Conservation (phyloP, 2,797 vertebrate genomes). For the Cetoscarus ocellatus region DNA sequence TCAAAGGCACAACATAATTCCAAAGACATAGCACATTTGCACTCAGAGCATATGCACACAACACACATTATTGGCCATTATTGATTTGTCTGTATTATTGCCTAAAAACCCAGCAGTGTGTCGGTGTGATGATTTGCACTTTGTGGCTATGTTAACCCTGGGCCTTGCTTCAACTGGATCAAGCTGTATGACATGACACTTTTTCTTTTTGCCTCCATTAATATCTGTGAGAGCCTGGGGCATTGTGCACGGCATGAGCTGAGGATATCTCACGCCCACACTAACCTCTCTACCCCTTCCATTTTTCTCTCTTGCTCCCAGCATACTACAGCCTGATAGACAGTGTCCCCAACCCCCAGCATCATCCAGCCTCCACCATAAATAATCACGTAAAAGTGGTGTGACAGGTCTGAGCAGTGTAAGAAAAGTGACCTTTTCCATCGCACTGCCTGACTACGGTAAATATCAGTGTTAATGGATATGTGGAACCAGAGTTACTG, state of each 20-base stretch:
- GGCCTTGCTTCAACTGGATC: slow-evolving; percentile 24
- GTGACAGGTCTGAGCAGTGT: slow-evolving; percentile 56
- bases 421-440: slow-evolving; percentile 64
- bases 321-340: slow-evolving; percentile 63
- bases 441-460: slow-evolving; percentile 24
- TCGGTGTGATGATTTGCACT: slow-evolving; percentile 15
- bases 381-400: slow-evolving; percentile 63
- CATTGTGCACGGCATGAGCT: slow-evolving; percentile 44
- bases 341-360: slow-evolving; percentile 45
- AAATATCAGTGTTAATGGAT: slow-evolving; percentile 43
- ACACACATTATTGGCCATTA: slow-evolving; percentile 29
- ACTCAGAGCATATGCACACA: slow-evolving; percentile 16
- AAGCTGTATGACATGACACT: slow-evolving; percentile 50
- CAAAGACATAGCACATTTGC: slow-evolving; percentile 17
- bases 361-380: slow-evolving; percentile 46
- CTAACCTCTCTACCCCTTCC: slow-evolving; percentile 40
- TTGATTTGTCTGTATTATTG: slow-evolving; percentile 26
- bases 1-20: slow-evolving; percentile 1
- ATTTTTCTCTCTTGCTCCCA: slow-evolving; percentile 35
- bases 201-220: slow-evolving; percentile 67
- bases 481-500: slow-evolving; percentile 17
- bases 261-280: slow-evolving; percentile 55
- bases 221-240: slow-evolving; percentile 63
- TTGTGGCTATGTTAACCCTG: slow-evolving; percentile 5
- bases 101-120: slow-evolving; percentile 13